Percentiles rank a stretch among this genome's conserved stretches.
phyloP scores from a whole-genome alignment of 2,113 vertebrate species.

The Alectura lathami region DNA sequence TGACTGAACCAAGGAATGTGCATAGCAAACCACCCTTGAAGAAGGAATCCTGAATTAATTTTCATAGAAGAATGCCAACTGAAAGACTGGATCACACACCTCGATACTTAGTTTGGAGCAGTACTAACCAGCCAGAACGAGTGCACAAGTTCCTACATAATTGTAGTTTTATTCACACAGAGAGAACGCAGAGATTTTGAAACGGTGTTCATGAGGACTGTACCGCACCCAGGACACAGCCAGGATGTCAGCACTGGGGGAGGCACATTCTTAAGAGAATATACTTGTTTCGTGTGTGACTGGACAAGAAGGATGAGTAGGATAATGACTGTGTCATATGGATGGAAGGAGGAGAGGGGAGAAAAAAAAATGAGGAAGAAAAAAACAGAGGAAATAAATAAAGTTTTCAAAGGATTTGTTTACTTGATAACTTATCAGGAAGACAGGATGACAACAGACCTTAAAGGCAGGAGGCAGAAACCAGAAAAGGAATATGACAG shows the following conservation, averaged over 20 bases:
- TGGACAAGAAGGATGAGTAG: not conserved
- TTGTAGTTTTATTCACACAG: not conserved
- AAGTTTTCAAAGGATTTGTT: not conserved
- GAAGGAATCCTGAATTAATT: not conserved
- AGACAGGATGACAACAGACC: not conserved
- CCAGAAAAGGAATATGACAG: not conserved
- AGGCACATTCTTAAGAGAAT: not conserved
- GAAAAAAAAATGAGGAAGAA: not conserved
- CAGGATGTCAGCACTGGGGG: not conserved
- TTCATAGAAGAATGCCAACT: not conserved
- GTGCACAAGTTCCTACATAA: fast-evolving
- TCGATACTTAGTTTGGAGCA: not conserved
- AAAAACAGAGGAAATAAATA: not conserved
- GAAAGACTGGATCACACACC: not conserved
- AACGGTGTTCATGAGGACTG: not conserved
- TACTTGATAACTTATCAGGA: not conserved
- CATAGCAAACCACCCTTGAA: not conserved
- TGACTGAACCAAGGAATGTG: not conserved
- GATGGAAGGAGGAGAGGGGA: fast-evolving
- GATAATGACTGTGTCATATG: not conserved
- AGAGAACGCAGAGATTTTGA: not conserved
- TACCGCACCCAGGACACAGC: not conserved
- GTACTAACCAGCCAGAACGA: not conserved
- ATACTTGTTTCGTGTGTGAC: not conserved
- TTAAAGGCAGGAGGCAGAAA: not conserved